Percentiles rank a stretch among this genome's conserved stretches.
Evolutionary conservation across 2,888 invertebrate species (phyloP).

Genomic region (Eilema caniola): DNA sequence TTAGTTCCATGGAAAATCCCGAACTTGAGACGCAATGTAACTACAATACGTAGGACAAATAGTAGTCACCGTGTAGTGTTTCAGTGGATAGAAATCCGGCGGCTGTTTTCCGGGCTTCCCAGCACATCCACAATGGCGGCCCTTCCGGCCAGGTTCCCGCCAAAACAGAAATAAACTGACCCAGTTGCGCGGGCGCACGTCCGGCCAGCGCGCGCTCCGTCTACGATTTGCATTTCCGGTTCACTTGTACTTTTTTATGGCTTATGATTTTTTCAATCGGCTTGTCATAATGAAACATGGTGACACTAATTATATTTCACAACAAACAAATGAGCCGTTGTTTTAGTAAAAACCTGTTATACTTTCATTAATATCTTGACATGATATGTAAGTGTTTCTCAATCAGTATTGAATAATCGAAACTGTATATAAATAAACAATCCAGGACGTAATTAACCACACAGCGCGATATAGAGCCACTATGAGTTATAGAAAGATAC

Average conservation of each 20-base stretch:
- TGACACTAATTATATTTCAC: slow-evolving; percentile 58
- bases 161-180: slow-evolving; percentile 87
- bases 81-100: slow-evolving; percentile 84
- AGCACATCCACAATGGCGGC: slow-evolving; percentile 84
- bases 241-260: slow-evolving; percentile 81
- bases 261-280: slow-evolving; percentile 75
- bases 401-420: slow-evolving; percentile 8
- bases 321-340: slow-evolving; percentile 37
- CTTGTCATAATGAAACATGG: slow-evolving; percentile 58
- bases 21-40: slow-evolving; percentile 57
- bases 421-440: slow-evolving; percentile 3
- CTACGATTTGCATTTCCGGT: slow-evolving; percentile 84
- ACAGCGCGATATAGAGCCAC: neutral
- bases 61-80: slow-evolving; percentile 72
- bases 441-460: neutral
- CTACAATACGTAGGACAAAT: slow-evolving; percentile 68
- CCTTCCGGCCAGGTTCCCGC: slow-evolving; percentile 86
- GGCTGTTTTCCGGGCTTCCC: slow-evolving; percentile 84
- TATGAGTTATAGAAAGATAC: too few relatives aligned
- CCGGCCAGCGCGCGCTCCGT: slow-evolving; percentile 74
- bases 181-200: slow-evolving; percentile 81
- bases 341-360: slow-evolving; percentile 34
- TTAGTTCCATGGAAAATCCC: slow-evolving; percentile 73
- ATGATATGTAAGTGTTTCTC: slow-evolving; percentile 8
- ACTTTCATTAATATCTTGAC: slow-evolving; percentile 35